Evolutionary conservation across 2,113 vertebrate species (phyloP).

Genomic region (Sebastes schlegelii): DNA sequence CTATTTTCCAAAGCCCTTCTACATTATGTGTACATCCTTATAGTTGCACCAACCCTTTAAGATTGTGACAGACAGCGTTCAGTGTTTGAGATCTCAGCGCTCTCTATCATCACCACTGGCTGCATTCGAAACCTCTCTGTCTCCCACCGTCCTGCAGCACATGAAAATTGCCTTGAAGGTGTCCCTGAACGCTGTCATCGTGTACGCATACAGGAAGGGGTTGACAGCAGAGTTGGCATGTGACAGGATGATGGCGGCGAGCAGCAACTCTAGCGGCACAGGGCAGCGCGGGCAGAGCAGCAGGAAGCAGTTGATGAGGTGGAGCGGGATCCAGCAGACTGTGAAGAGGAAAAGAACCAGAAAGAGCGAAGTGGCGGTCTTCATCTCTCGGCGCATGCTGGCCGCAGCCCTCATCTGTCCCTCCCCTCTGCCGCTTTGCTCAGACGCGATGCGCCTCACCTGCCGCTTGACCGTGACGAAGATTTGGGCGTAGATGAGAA

Average conservation of each 20-base stretch:
- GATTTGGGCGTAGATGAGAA: conserved; percentile 78
- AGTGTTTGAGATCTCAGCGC: conserved; percentile 5
- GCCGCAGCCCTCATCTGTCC: conserved; percentile 38
- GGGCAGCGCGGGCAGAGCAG: conserved; percentile 78
- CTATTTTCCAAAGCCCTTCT: too few relatives aligned
- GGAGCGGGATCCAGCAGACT: conserved; percentile 85
- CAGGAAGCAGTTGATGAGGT: conserved; percentile 85
- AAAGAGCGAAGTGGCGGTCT: conserved; percentile 80
- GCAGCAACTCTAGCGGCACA: conserved; percentile 79
- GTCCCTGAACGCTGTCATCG: conserved; percentile 83
- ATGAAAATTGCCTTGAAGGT: conserved; percentile 82
- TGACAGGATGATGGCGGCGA: conserved; percentile 83
- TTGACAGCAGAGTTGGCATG: conserved; percentile 86
- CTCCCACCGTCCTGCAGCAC: conserved; percentile 59
- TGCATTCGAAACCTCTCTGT: conserved; percentile 28
- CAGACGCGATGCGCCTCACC: conserved; percentile 57
- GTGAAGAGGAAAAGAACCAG: conserved; percentile 84
- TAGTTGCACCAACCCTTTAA: not conserved
- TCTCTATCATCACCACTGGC: not conserved
- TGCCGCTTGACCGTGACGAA: conserved; percentile 72
- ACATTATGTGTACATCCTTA: too few relatives aligned
- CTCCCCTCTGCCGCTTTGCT: conserved; percentile 50
- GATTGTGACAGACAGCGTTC: not conserved
- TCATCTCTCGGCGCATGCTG: conserved; percentile 70
- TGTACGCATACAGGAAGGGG: conserved; percentile 84